Conservation (phyloP, 2,113 vertebrate genomes). For the Meleagris gallopavo region DNA sequence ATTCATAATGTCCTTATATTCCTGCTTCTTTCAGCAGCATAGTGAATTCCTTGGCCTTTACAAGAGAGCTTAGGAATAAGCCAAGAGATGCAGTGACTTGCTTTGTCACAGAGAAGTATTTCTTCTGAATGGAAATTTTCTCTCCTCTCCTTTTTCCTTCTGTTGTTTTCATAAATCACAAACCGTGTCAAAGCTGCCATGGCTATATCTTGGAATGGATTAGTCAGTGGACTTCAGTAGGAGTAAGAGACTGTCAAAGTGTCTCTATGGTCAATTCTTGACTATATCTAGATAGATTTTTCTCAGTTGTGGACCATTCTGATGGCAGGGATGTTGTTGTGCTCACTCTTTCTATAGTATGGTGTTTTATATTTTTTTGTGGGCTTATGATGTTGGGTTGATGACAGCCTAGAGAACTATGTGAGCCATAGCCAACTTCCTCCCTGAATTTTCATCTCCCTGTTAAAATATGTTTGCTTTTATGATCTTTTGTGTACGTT, state of each 20-base stretch:
- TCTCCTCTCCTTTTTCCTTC: not conserved
- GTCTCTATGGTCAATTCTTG: not conserved
- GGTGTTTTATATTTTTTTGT: not conserved
- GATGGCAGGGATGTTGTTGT: not conserved
- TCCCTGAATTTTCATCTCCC: not conserved
- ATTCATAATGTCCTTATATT: not conserved
- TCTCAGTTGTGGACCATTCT: not conserved
- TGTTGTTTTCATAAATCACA: not conserved
- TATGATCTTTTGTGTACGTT: not conserved
- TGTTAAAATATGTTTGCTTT: not conserved
- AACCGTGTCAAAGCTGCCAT: not conserved
- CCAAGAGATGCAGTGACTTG: not conserved
- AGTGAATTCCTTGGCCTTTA: not conserved
- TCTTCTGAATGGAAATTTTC: not conserved
- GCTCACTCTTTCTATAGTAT: fast-evolving
- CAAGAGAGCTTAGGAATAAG: not conserved
- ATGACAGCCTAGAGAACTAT: not conserved
- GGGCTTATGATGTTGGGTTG: not conserved
- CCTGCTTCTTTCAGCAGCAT: not conserved
- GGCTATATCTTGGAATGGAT: not conserved
- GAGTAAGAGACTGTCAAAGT: not conserved
- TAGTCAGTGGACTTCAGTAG: not conserved
- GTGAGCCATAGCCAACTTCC: not conserved
- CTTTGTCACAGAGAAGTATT: not conserved
- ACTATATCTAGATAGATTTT: not conserved